These are phyloP conservation scores for Daubentonia madagascariensis DNA, from an alignment of 2,113 vertebrate species.

Conservation along the genomic window DNA sequence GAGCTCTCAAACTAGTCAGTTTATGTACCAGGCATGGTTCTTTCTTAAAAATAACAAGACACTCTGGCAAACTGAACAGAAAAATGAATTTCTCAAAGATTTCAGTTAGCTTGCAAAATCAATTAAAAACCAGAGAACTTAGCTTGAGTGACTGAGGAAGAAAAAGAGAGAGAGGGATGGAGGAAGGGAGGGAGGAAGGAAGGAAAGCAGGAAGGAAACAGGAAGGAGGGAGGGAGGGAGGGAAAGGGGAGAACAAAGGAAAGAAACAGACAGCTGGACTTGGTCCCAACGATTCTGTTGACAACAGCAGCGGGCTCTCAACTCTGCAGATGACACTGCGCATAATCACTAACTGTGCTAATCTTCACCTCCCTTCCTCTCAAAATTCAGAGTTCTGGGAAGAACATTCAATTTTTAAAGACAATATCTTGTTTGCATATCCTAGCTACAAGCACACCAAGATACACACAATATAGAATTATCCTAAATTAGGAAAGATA, in stretches of 20 bases:
- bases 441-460: not conserved
- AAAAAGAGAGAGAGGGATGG: not conserved
- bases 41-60: not conserved
- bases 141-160: not conserved
- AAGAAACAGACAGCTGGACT: not conserved
- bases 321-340: rapidly evolving
- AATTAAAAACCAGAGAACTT: not conserved
- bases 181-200: rapidly evolving
- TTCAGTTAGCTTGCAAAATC: not conserved
- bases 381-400: not conserved
- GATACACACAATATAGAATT: not conserved
- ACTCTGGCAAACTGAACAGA: not conserved
- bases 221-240: not conserved
- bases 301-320: no score
- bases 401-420: not conserved
- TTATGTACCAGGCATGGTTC: not conserved
- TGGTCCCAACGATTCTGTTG: not conserved
- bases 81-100: not conserved
- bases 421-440: not conserved
- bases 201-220: no score
- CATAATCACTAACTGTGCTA: not conserved
- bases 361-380: not conserved
- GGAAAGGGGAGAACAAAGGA: not conserved
- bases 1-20: not conserved
- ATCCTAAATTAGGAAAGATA: not conserved